phyloP scores from a whole-genome alignment of 2,888 invertebrate species.

The Petrophora chlorosata region DNA sequence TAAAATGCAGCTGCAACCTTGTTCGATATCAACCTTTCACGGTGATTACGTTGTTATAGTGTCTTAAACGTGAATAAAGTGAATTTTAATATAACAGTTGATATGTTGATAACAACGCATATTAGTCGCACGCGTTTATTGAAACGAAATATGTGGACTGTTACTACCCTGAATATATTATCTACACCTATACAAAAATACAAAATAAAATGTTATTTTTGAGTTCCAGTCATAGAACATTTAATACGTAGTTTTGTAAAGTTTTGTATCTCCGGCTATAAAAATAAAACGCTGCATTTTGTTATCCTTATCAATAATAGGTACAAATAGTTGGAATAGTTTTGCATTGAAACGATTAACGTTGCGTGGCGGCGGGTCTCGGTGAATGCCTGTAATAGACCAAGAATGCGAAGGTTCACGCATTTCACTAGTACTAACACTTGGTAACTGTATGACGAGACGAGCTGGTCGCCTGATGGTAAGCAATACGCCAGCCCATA shows the following conservation, averaged over 20 bases:
- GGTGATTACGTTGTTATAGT: conserved; percentile 16
- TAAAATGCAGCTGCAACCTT: not conserved
- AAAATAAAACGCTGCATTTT: too few relatives aligned
- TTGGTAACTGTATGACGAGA: too few relatives aligned
- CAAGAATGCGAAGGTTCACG: conserved; percentile 47
- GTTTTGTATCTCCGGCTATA: too few relatives aligned
- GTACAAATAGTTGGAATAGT: conserved; percentile 7
- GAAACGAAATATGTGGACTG: conserved; percentile 5
- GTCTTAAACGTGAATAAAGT: conserved; percentile 20
- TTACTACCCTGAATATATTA: not conserved
- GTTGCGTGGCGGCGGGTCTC: conserved; percentile 12
- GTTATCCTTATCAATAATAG: conserved; percentile 6
- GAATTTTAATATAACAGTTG: conserved; percentile 27
- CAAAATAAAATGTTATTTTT: too few relatives aligned
- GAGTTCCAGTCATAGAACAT: too few relatives aligned
- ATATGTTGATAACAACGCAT: conserved; percentile 11
- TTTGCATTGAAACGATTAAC: conserved; percentile 7
- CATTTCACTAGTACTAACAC: conserved; percentile 38
- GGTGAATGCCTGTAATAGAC: conserved; percentile 26
- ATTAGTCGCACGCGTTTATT: conserved; percentile 25
- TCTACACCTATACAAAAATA: too few relatives aligned
- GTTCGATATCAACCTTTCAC: conserved; percentile 14
- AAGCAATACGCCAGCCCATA: too few relatives aligned
- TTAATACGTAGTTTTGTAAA: too few relatives aligned
- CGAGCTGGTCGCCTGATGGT: too few relatives aligned